Evolutionary conservation across 2,888 invertebrate genomes (phyloP).

Genomic region (Alloscopus bannaensis): DNA sequence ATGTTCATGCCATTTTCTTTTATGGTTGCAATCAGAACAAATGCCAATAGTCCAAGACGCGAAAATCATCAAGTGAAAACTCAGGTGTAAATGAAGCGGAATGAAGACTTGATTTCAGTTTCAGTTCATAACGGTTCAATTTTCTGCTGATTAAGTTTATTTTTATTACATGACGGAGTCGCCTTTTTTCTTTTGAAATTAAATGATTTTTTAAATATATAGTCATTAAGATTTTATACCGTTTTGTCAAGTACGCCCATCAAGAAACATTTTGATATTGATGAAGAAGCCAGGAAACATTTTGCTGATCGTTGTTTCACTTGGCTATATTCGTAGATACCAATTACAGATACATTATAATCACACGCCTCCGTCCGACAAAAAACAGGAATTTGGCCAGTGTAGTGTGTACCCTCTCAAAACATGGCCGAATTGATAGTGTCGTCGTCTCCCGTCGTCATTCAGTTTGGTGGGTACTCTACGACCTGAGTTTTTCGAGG

Average conservation of each 20-base stretch:
- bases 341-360: too few relatives aligned
- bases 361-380: neutral
- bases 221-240: neutral
- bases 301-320: conserved; percentile 19
- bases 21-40: too few relatives aligned
- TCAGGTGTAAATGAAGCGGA: neutral
- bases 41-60: too few relatives aligned
- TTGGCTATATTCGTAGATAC: neutral
- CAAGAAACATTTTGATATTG: neutral
- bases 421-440: too few relatives aligned
- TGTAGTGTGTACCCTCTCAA: too few relatives aligned
- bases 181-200: conserved; percentile 42
- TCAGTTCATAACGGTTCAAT: conserved; percentile 13
- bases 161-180: conserved; percentile 39
- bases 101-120: neutral
- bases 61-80: too few relatives aligned
- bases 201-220: conserved; percentile 26
- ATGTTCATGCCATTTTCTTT: too few relatives aligned
- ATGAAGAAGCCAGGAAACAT: neutral
- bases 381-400: too few relatives aligned
- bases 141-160: conserved; percentile 14
- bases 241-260: neutral
- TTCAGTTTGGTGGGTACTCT: neutral
- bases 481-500: neutral
- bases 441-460: too few relatives aligned